phyloP scores from a whole-genome alignment of 2,888 invertebrate species.

The Leuctra nigra region DNA sequence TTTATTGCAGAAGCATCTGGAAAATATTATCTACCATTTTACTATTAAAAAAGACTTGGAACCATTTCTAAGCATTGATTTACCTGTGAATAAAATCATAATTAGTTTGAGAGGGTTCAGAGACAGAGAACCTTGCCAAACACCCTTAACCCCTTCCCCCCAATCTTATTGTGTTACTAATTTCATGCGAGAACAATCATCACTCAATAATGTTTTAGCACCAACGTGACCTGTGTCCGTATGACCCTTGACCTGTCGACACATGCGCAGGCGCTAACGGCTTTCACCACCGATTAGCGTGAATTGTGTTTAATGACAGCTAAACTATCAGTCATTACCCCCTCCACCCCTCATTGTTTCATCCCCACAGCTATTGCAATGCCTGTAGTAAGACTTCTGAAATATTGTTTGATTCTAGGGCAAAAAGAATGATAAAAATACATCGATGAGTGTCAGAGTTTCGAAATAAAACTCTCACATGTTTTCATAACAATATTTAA shows the following conservation, averaged over 20 bases:
- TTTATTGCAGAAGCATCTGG: too few species aligned
- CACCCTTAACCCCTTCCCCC: background rate
- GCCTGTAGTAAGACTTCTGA: too few species aligned
- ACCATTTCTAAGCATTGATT: too few species aligned
- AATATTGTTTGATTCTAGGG: too few species aligned
- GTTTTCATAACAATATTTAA: too few species aligned
- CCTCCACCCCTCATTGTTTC: background rate
- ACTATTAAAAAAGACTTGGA: too few species aligned
- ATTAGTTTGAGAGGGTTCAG: too few species aligned
- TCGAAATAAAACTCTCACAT: too few species aligned
- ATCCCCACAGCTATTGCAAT: background rate
- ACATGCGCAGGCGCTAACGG: background rate
- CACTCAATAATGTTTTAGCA: background rate
- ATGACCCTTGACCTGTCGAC: conserved; percentile 7
- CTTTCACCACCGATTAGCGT: background rate
- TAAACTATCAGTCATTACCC: background rate
- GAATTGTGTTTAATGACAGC: conserved; percentile 1
- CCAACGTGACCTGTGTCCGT: conserved; percentile 1
- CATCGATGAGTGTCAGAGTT: too few species aligned
- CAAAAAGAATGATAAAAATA: too few species aligned
- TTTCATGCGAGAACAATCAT: background rate
- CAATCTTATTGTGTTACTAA: background rate
- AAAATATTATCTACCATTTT: too few species aligned
- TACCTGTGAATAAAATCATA: too few species aligned
- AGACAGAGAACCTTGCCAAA: background rate